Evolutionary conservation across 1,140 invertebrate genomes (phyloP), one percentile per base, ranked within the genome.

Genomic region (Plectus sambesii): DNA sequence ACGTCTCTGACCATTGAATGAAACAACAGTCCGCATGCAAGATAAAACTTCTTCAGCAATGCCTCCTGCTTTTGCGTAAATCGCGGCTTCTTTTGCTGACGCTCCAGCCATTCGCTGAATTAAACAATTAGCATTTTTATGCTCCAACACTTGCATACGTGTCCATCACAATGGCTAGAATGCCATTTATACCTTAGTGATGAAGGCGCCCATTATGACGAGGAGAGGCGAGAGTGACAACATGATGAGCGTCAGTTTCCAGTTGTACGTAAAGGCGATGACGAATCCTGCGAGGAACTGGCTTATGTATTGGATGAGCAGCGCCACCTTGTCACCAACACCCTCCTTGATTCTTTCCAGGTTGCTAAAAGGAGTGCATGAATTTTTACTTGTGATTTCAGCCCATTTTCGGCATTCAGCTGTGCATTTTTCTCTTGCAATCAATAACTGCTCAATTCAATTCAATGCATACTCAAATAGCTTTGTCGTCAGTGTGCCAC

Each of bases 331-430:
- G 64, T 87, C 83, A 1, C 84, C 84, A 27, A 89, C 80, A 5
- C 85, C 86, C 63, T 87, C 84, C 68, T 86, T 81, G 54, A 89
- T 74, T 70, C 85, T 83, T 15, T 82, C 77, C n/a, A 89, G 74
- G 71, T 89, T 85, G 65, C 86, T 88, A 65, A 58, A 52, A 42
- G 4, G 44, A 19, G 2, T 24, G 37, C 30, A 23, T 38, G 36
- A 20, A 27, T 5, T 20, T 26, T 48, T 20, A 5, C 33, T 71
- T 63, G 62, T 55, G n/a, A n/a, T n/a, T n/a, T n/a, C n/a, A n/a
- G n/a, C n/a, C n/a, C n/a, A n/a, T n/a, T n/a, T n/a, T n/a, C n/a
- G n/a, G n/a, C n/a, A n/a, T n/a, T n/a, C n/a, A n/a, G n/a, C n/a
- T n/a, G n/a, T n/a, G n/a, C n/a, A n/a, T n/a, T n/a, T n/a, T n/a